Evolutionary conservation across 2,113 vertebrate species (phyloP).

Genomic region (Gallinago jamesoni): DNA sequence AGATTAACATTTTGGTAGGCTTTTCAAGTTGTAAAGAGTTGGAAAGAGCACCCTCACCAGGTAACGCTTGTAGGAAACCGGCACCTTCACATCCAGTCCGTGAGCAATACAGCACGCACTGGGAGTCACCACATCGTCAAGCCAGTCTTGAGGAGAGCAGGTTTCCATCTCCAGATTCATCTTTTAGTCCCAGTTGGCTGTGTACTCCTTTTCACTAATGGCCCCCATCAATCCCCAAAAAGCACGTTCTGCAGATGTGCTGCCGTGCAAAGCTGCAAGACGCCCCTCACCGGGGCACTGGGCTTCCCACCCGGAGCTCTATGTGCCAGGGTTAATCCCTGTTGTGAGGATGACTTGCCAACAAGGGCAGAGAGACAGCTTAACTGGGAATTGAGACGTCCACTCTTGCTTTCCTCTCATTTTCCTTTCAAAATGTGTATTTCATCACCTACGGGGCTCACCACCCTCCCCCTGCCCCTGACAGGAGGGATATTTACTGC

Average conservation of each 20-base stretch:
- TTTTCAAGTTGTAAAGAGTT: background rate
- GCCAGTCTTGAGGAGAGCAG: background rate
- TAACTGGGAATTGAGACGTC: background rate
- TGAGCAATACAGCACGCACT: background rate
- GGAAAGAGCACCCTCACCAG: background rate
- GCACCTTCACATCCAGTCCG: background rate
- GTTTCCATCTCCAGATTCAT: background rate
- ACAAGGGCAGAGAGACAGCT: background rate
- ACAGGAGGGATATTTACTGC: background rate
- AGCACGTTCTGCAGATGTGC: background rate
- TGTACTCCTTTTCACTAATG: background rate
- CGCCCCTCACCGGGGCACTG: background rate
- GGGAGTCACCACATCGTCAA: background rate
- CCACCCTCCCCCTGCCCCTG: accelerated
- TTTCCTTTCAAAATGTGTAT: background rate
- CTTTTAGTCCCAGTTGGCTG: background rate
- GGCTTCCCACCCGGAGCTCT: background rate
- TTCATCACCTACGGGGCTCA: background rate
- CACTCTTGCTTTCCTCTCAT: background rate
- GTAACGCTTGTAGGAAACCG: background rate
- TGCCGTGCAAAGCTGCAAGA: background rate
- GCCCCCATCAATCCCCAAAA: background rate
- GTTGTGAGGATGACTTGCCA: background rate
- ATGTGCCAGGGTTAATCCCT: background rate
- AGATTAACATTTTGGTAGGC: background rate